These are phyloP conservation scores for Squalus acanthias DNA, from an alignment of 2,797 vertebrate genomes.

Conservation along the genomic window DNA sequence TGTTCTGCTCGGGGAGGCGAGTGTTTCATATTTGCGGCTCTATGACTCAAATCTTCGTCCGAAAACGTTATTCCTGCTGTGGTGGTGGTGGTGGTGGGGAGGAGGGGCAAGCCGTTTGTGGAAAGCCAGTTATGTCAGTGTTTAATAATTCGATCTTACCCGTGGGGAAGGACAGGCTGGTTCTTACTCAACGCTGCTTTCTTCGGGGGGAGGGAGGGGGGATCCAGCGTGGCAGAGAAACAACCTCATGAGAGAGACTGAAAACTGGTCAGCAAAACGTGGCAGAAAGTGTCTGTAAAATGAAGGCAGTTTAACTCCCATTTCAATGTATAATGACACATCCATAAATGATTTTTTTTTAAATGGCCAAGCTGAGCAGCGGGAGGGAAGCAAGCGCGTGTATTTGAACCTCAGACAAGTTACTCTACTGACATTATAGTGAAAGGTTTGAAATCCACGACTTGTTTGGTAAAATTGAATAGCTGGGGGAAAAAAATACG, in stretches of 20 bases:
- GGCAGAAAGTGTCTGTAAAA: background rate
- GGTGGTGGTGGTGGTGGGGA: background rate
- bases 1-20: background rate
- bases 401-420: background rate
- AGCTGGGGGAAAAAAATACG: background rate
- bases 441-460: background rate
- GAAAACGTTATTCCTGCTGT: background rate
- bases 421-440: background rate
- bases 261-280: background rate
- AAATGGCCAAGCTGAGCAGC: background rate
- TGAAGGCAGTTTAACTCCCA: background rate
- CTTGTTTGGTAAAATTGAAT: background rate
- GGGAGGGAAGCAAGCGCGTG: background rate
- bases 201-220: background rate
- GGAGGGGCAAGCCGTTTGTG: background rate
- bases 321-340: background rate
- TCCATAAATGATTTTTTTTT: background rate
- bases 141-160: conserved; percentile 15
- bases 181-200: background rate
- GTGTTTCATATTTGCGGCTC: background rate
- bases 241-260: background rate
- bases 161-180: background rate
- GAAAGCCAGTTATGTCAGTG: background rate
- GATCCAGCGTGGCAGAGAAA: background rate
- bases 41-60: background rate